Base-by-base conservation (phyloP, 2,888 invertebrate genomes). In the Clusia tigrina region DNA sequence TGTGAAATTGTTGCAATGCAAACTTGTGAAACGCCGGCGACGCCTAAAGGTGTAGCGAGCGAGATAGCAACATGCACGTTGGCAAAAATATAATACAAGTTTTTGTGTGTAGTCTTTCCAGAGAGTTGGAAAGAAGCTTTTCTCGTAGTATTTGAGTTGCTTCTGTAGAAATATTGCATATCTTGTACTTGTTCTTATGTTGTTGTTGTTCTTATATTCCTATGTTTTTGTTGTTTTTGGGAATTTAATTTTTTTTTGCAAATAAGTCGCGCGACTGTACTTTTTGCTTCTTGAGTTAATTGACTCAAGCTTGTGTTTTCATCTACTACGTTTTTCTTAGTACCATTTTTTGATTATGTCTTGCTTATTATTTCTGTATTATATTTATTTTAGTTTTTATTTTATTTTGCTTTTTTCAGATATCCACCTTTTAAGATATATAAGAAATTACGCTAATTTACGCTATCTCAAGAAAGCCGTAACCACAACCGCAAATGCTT, bases 11-110 rank as follows among this genome's bases (percentile, higher is more conserved):
- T 20, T 2, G 22, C 5, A 48, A 12, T 48, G 5, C 20, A 48
- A 48, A 48, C 18, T 48, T 48, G 48, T 48, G 48, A 48, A 48
- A 48, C 22, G 5, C 48, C 42, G 42, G 42, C n/a, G 3, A 42
- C 42, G 42, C 42, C 42, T 6, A 6, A 6, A 42, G n/a, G 15
- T 9, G 32, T 32, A n/a, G 32, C 32, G 12, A 32, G 32, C 6
- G 32, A 32, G 32, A 32, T 32, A 32, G 32, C 12, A 32, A 9
- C 12, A 32, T 32, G 32, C 12, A 6, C 12, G 6, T n/a, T n/a
- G n/a, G n/a, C 32, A 32, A 32, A 32, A 32, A 32, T 42, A 10
- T 3, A 42, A 10, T 42, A 42, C 9, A 42, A 15, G 6, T 42
- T 32, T n/a, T n/a, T n/a, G n/a, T n/a, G n/a, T n/a, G n/a, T n/a